Evolutionary conservation across 1,140 invertebrate species (phyloP).

Genomic region (Lethrus apterus): DNA sequence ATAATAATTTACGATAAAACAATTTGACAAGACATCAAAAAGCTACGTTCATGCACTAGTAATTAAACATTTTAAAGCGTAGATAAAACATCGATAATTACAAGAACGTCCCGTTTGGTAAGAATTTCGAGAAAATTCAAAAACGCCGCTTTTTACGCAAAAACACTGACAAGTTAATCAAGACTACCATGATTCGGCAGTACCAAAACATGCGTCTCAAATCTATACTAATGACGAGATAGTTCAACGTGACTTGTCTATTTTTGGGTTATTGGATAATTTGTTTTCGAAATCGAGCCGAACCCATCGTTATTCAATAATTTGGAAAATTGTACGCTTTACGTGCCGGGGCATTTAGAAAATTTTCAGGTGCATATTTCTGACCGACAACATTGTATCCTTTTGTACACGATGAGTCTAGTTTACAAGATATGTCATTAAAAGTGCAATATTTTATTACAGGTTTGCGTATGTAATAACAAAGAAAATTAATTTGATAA

Average conservation of each 20-base stretch:
- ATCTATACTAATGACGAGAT: slow-evolving; percentile 28
- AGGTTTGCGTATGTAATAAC: too few species aligned
- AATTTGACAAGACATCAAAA: too few species aligned
- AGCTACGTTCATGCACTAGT: too few species aligned
- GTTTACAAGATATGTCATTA: too few species aligned
- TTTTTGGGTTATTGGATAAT: slow-evolving; percentile 18
- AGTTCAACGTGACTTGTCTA: slow-evolving; percentile 24
- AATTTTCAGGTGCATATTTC: too few species aligned
- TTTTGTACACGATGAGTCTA: too few species aligned
- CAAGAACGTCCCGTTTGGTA: slow-evolving; percentile 3
- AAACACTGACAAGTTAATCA: slow-evolving; percentile 39
- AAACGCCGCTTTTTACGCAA: slow-evolving; percentile 32
- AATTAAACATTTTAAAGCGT: slow-evolving; percentile 6
- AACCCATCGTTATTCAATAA: slow-evolving; percentile 11
- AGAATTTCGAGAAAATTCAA: slow-evolving; percentile 23
- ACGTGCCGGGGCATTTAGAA: too few species aligned
- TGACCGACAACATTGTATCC: too few species aligned
- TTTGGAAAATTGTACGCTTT: slow-evolving; percentile 8
- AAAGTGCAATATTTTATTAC: too few species aligned
- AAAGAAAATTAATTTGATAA: too few species aligned
- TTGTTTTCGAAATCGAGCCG: slow-evolving; percentile 8
- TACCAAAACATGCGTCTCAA: slow-evolving; percentile 33
- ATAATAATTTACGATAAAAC: too few species aligned
- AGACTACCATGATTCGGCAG: slow-evolving; percentile 30
- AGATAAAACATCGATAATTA: slow-evolving; percentile 9